Conservation (phyloP, 2,113 vertebrate genomes). For the Chaetops frenatus region DNA sequence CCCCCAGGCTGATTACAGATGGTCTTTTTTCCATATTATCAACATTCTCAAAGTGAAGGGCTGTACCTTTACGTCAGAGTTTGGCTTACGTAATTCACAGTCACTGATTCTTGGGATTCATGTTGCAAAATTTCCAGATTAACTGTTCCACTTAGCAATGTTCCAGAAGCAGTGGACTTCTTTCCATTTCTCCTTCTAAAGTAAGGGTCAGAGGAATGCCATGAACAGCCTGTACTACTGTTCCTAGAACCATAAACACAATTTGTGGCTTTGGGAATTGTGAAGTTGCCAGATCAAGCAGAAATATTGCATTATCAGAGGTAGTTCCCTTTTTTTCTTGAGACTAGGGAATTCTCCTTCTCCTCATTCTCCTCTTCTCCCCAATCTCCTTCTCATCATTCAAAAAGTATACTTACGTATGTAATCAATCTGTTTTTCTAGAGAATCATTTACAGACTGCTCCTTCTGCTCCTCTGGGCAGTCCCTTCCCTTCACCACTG, state of each 20-base stretch:
- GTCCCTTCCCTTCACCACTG: not conserved
- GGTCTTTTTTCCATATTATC: not conserved
- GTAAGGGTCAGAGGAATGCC: not conserved
- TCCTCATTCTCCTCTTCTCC: not conserved
- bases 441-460: not conserved
- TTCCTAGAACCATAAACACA: conserved; percentile 10
- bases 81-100: not conserved
- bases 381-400: not conserved
- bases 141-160: not conserved
- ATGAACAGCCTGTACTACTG: not conserved
- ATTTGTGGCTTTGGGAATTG: not conserved
- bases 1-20: not conserved
- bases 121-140: not conserved
- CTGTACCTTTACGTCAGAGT: not conserved
- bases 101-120: not conserved
- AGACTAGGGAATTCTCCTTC: not conserved
- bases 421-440: not conserved
- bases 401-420: not conserved
- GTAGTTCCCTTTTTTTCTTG: not conserved
- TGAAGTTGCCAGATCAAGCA: not conserved
- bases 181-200: not conserved
- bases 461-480: not conserved
- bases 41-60: not conserved
- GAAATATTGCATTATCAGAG: not conserved
- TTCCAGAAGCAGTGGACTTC: not conserved